Evolutionary conservation across 2,888 invertebrate genomes (phyloP).

Genomic region (Agrotis exclamationis): DNA sequence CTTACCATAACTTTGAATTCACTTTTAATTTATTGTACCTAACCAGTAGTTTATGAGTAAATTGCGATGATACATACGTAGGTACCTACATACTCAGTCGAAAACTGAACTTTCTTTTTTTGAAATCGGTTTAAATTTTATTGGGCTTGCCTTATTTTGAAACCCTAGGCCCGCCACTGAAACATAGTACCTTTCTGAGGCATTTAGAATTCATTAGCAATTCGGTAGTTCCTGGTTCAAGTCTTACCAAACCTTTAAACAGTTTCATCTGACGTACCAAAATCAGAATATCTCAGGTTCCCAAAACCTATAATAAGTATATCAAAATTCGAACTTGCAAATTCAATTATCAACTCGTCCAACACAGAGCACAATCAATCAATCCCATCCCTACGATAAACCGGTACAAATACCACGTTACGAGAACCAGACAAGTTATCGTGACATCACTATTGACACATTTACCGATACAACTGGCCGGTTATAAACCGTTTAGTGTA

Average conservation of each 20-base stretch:
- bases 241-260: too few relatives aligned
- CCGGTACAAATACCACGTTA: constrained; percentile 64
- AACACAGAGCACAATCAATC: constrained; percentile 4
- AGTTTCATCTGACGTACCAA: neutral
- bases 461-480: constrained; percentile 50
- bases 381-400: constrained; percentile 59
- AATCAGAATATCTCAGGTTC: neutral
- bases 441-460: constrained; percentile 64
- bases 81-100: too few relatives aligned
- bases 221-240: neutral
- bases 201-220: neutral
- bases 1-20: too few relatives aligned
- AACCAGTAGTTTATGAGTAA: too few relatives aligned
- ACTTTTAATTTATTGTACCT: too few relatives aligned
- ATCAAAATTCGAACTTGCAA: neutral
- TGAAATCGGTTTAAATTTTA: too few relatives aligned
- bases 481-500: constrained; percentile 64
- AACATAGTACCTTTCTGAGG: too few relatives aligned
- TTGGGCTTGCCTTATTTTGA: too few relatives aligned
- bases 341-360: constrained; percentile 2
- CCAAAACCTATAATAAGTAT: neutral
- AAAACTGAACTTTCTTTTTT: too few relatives aligned
- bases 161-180: too few relatives aligned
- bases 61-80: too few relatives aligned
- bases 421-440: constrained; percentile 46